Conservation (phyloP, 2,888 invertebrate species). For the Hirtodrosophila confusa region DNA sequence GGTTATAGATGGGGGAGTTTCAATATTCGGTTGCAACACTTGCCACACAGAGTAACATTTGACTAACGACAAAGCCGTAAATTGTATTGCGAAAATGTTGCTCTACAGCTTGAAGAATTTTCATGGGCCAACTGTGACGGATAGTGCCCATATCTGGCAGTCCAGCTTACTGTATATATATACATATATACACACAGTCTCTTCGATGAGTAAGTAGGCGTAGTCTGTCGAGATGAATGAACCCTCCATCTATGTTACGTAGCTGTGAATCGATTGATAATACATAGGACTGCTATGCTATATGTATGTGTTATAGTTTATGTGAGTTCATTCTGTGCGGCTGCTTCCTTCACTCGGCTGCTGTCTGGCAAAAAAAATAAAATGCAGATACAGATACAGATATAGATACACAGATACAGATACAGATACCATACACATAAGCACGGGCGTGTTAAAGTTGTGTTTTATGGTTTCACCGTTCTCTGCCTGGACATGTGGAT, state of each 20-base stretch:
- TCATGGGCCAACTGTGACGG: constrained; percentile 5
- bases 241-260: constrained; percentile 8
- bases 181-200: not conserved
- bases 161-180: constrained; percentile 3
- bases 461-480: constrained; percentile 5
- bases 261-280: constrained; percentile 28
- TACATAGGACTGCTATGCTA: not conserved
- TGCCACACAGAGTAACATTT: constrained; percentile 52
- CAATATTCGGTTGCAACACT: constrained; percentile 21
- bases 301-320: not conserved
- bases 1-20: constrained; percentile 1
- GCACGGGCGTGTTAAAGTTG: constrained; percentile 13
- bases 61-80: constrained; percentile 57
- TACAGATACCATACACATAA: constrained; percentile 5
- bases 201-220: constrained; percentile 12
- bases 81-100: constrained; percentile 38
- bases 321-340: constrained; percentile 10
- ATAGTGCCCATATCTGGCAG: not conserved
- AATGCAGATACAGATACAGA: constrained; percentile 17
- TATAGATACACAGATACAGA: constrained; percentile 10
- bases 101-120: constrained; percentile 8
- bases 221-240: constrained; percentile 30
- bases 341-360: constrained; percentile 2
- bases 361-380: constrained; percentile 27
- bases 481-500: constrained; percentile 23